phyloP scores from a whole-genome alignment of 2,113 vertebrate genomes.

The Eidolon helvum region DNA sequence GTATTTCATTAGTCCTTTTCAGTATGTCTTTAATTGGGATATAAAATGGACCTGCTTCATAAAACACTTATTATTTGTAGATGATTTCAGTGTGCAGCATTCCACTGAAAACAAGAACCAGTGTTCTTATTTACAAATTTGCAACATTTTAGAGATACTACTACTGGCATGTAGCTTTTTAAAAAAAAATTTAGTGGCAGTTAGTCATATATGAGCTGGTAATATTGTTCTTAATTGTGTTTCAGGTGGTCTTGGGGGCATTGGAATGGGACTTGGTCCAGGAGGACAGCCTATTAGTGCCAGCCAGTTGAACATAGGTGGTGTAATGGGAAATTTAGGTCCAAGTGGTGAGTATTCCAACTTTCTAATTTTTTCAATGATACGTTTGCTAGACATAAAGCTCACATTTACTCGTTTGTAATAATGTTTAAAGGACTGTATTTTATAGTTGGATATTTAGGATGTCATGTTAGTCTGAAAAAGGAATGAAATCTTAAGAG shows the following conservation, averaged over 20 bases:
- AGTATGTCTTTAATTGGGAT: background rate
- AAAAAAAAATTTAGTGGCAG: background rate
- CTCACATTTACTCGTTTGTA: background rate
- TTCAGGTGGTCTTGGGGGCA: conserved; percentile 95
- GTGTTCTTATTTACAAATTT: conserved; percentile 6
- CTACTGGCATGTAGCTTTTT: background rate
- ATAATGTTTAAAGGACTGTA: conserved; percentile 9
- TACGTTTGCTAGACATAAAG: background rate
- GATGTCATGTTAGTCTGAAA: conserved; percentile 9
- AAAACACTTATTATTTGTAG: background rate
- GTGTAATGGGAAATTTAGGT: conserved; percentile 92
- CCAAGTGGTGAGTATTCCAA: conserved; percentile 88
- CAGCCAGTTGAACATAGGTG: conserved; percentile 88
- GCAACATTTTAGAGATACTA: background rate
- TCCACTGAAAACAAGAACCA: background rate
- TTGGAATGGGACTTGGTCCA: conserved; percentile 98
- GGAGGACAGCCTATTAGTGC: conserved; percentile 97
- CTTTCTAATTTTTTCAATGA: conserved; percentile 45
- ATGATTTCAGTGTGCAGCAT: background rate
- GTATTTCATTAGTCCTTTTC: background rate
- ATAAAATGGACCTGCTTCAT: background rate
- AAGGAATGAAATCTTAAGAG: background rate
- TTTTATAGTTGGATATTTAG: conserved; percentile 37
- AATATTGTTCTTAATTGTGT: conserved; percentile 38
- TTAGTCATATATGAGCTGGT: background rate